Evolutionary conservation across 2,113 vertebrate genomes (phyloP).

Genomic region (Glaucomys volans): DNA sequence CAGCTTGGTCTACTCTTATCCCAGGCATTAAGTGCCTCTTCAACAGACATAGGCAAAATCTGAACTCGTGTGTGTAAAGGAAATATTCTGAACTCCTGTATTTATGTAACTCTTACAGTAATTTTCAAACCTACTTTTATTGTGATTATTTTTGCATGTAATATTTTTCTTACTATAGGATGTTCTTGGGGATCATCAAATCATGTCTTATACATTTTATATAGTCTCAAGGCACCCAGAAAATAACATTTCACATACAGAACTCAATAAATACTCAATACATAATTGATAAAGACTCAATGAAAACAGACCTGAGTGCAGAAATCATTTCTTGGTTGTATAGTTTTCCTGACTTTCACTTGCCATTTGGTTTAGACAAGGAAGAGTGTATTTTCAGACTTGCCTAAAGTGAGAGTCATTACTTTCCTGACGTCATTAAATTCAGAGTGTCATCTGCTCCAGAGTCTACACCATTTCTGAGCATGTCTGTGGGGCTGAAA

Average conservation of each 20-base stretch:
- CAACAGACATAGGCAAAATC: neutral
- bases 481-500: constrained; percentile 21
- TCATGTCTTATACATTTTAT: neutral
- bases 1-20: neutral
- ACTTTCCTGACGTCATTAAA: neutral
- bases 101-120: neutral
- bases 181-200: neutral
- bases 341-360: constrained; percentile 3
- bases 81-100: neutral
- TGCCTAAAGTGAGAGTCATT: neutral
- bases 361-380: neutral
- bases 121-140: neutral
- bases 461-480: neutral
- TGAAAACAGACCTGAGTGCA: constrained; percentile 41
- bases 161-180: neutral
- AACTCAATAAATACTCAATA: constrained; percentile 30
- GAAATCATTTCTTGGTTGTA: neutral
- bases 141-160: neutral
- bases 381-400: neutral
- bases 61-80: neutral
- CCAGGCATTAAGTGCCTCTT: neutral
- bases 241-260: neutral
- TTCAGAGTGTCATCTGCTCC: neutral
- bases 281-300: constrained; percentile 57
- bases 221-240: neutral